Evolutionary conservation across 2,888 invertebrate species (phyloP).

Genomic region (Aphelenchoides bicaudatus): DNA sequence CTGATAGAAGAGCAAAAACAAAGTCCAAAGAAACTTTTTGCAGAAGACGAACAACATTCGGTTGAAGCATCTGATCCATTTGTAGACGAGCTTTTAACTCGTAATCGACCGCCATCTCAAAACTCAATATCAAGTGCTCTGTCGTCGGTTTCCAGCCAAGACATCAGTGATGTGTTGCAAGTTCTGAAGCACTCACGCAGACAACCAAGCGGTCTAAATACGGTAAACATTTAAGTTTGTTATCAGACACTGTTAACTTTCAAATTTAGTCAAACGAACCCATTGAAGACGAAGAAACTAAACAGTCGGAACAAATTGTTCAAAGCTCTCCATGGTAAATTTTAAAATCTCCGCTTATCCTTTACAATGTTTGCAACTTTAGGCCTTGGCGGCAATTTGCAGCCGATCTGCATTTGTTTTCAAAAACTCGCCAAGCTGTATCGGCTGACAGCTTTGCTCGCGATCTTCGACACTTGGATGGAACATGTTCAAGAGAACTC

Average conservation of each 20-base stretch:
- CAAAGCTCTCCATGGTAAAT: conserved; percentile 9
- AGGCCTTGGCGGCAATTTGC: conserved; percentile 34
- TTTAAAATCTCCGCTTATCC: too few species aligned
- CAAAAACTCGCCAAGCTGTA: conserved; percentile 31
- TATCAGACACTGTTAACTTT: not conserved
- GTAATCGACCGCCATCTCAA: not conserved
- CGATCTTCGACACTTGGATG: conserved; percentile 83
- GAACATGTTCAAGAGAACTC: conserved; percentile 73
- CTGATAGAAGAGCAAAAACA: conserved; percentile 2
- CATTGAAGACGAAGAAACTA: conserved; percentile 2
- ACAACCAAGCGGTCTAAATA: not conserved
- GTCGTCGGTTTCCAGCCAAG: conserved; percentile 1
- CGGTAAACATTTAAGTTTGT: not conserved
- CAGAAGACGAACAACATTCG: conserved; percentile 6
- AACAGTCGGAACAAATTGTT: not conserved
- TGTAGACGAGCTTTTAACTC: conserved; percentile 9
- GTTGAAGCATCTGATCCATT: not conserved
- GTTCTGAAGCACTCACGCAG: not conserved
- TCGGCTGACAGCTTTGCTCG: conserved; percentile 70
- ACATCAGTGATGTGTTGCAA: not conserved
- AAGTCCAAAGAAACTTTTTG: not conserved
- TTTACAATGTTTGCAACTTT: too few species aligned
- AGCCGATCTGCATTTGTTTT: conserved; percentile 31
- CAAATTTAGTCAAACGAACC: not conserved
- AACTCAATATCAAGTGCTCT: not conserved